Conservation (phyloP, 2,113 vertebrate genomes). For the Salvator merianae region DNA sequence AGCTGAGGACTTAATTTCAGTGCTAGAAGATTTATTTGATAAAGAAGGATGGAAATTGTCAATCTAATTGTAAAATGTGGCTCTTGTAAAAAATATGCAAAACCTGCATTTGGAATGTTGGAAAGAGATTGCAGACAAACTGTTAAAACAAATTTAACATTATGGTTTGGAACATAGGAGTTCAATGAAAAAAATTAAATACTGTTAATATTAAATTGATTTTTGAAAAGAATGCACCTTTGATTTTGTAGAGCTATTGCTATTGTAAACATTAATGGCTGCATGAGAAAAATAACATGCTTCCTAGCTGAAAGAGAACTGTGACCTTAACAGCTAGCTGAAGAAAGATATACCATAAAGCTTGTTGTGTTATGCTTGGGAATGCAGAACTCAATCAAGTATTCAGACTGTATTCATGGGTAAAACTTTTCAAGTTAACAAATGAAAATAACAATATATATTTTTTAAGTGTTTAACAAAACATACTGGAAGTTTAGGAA, state of each 20-base stretch:
- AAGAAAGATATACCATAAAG: accelerated
- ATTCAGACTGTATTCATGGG: constrained; percentile 28
- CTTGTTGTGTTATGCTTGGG: neutral
- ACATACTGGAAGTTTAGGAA: constrained; percentile 48
- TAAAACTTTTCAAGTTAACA: constrained; percentile 29
- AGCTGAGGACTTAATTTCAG: constrained; percentile 62
- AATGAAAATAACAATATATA: constrained; percentile 40
- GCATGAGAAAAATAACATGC: constrained; percentile 4
- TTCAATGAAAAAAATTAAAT: constrained; percentile 20
- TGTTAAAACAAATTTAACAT: constrained; percentile 23
- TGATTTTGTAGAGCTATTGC: constrained; percentile 7
- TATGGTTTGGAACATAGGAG: constrained; percentile 5
- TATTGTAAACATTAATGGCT: neutral
- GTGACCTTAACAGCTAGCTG: constrained; percentile 55
- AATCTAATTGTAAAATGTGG: constrained; percentile 31
- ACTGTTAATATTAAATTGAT: neutral
- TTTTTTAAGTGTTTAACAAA: constrained; percentile 21
- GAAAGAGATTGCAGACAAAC: constrained; percentile 41
- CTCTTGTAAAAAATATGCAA: constrained; percentile 43
- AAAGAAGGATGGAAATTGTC: constrained; percentile 43
- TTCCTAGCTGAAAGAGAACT: constrained; percentile 34
- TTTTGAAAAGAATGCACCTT: neutral
- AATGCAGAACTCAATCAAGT: neutral
- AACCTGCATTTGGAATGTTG: constrained; percentile 57
- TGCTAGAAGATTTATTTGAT: constrained; percentile 33